Evolutionary conservation across 1,140 invertebrate species (phyloP).

Genomic region (Heliconius nattereri): DNA sequence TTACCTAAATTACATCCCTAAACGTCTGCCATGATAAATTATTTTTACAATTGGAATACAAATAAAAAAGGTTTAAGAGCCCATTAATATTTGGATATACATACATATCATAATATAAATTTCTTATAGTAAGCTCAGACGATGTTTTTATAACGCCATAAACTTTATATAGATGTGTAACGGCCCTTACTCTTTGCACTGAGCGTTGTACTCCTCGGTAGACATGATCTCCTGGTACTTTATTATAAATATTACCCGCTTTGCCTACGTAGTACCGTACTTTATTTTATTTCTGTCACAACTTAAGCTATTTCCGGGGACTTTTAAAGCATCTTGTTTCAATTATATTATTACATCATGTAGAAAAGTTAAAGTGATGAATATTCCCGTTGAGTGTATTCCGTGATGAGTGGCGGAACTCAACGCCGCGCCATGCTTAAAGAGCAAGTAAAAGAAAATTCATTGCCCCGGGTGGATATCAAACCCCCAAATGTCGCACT

Average conservation of each 20-base stretch:
- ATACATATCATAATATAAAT: background rate
- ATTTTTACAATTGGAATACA: background rate
- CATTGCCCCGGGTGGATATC: no score
- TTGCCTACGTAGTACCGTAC: background rate
- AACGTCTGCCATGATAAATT: background rate
- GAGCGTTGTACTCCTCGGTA: constrained; percentile 16
- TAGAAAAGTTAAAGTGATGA: no score
- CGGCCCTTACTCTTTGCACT: background rate
- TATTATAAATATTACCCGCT: constrained; percentile 24
- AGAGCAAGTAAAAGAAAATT: no score
- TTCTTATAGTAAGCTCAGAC: background rate
- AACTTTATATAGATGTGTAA: constrained; percentile 16
- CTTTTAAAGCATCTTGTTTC: background rate
- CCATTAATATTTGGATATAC: background rate
- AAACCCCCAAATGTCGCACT: no score
- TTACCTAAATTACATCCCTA: background rate
- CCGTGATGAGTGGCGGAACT: no score
- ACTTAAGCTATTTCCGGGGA: background rate
- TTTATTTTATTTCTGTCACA: constrained; percentile 4
- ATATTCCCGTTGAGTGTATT: no score
- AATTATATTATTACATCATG: no score
- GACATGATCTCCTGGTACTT: constrained; percentile 40
- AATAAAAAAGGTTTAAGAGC: background rate
- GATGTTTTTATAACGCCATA: constrained; percentile 17
- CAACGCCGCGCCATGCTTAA: no score